Evolutionary conservation across 2,888 invertebrate genomes (phyloP).

Genomic region (Spatulosminthurus flaviceps): DNA sequence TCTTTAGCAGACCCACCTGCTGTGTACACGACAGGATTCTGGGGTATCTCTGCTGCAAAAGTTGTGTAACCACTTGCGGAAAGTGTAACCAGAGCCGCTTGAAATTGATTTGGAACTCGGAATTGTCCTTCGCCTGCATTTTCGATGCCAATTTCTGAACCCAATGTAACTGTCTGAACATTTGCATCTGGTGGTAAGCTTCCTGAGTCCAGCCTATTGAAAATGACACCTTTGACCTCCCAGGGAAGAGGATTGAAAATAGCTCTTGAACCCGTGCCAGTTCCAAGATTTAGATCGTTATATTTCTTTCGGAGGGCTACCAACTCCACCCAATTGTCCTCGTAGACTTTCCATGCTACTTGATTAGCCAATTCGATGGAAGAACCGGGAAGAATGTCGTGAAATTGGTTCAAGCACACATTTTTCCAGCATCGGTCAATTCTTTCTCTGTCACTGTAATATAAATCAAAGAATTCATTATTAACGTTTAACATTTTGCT

Average conservation of each 20-base stretch:
- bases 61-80: conserved; percentile 50
- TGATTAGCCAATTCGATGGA: conserved; percentile 67
- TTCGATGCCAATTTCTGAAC: conserved; percentile 37
- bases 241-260: conserved; percentile 58
- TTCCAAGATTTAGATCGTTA: conserved; percentile 47
- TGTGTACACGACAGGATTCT: conserved; percentile 29
- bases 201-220: conserved; percentile 53
- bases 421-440: conserved; percentile 67
- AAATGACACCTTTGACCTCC: conserved; percentile 54
- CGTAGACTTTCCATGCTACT: conserved; percentile 65
- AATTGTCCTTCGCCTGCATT: conserved; percentile 45
- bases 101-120: conserved; percentile 47
- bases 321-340: conserved; percentile 36
- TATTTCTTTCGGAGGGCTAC: conserved; percentile 51
- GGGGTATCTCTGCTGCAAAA: conserved; percentile 39
- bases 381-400: conserved; percentile 69
- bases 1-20: too few relatives aligned
- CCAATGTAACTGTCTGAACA: conserved; percentile 45
- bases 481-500: neutral
- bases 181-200: conserved; percentile 30
- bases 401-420: conserved; percentile 68
- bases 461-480: conserved; percentile 16
- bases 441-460: conserved; percentile 43
- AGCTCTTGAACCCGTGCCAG: conserved; percentile 47
- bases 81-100: conserved; percentile 52